Conservation (phyloP, 2,113 vertebrate species). For the Gobiocypris rarus region DNA sequence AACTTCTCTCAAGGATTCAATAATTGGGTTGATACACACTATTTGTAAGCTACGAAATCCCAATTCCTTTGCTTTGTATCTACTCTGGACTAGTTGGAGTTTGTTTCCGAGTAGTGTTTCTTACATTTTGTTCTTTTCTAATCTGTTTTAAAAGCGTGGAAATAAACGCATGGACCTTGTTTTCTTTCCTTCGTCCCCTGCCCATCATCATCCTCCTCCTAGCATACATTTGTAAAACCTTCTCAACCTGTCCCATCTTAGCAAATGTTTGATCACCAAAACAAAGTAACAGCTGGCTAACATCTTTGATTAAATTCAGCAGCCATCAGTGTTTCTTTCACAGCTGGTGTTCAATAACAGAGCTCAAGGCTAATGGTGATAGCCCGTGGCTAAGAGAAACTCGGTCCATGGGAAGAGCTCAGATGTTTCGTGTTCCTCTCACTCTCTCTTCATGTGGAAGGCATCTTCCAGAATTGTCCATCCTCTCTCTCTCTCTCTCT, state of each 20-base stretch:
- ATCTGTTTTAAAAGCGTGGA: conserved; percentile 50
- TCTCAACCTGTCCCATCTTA: conserved; percentile 39
- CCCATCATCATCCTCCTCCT: conserved; percentile 9
- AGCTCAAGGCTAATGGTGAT: conserved; percentile 14
- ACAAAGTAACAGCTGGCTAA: conserved; percentile 41
- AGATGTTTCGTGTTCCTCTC: conserved; percentile 36
- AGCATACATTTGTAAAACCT: conserved; percentile 34
- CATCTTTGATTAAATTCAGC: conserved; percentile 29
- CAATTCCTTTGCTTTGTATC: conserved; percentile 66
- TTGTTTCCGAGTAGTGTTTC: conserved; percentile 59
- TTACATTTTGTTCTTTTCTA: conserved; percentile 58
- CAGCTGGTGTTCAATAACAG: conserved; percentile 8
- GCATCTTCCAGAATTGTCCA: conserved; percentile 30
- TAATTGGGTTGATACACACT: conserved; percentile 67
- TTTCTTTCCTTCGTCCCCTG: conserved; percentile 10
- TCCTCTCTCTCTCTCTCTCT: conserved; percentile 7
- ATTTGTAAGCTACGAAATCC: conserved; percentile 59
- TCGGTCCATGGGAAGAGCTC: neutral
- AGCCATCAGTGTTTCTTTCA: conserved; percentile 38
- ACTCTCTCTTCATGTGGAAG: conserved; percentile 37
- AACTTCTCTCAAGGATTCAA: conserved; percentile 81
- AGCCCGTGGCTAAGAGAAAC: conserved; percentile 27
- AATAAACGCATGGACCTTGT: conserved; percentile 40
- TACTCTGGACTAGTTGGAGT: conserved; percentile 70
- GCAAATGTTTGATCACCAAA: conserved; percentile 27